These are phyloP conservation scores for Drosophila silvestris DNA, from an alignment of 2,888 invertebrate species.

Conservation along the genomic window DNA sequence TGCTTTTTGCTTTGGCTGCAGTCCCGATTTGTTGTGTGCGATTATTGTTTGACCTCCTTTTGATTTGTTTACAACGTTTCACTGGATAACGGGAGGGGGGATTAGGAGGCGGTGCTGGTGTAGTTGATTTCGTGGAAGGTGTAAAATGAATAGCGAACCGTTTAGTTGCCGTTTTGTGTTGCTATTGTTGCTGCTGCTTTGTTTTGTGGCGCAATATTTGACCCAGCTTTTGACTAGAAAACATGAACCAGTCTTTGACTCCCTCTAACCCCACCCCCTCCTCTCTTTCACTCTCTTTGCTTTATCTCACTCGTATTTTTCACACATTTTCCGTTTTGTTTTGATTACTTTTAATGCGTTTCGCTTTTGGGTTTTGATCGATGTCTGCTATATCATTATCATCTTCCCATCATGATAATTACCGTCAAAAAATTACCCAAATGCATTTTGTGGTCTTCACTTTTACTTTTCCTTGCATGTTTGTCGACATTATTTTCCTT, in stretches of 20 bases:
- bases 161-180: conserved; percentile 39
- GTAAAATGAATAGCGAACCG: conserved; percentile 75
- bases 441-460: conserved; percentile 2
- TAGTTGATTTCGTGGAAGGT: conserved; percentile 61
- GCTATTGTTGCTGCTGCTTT: conserved; percentile 14
- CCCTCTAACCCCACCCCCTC: neutral
- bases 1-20: conserved; percentile 19
- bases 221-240: conserved; percentile 42
- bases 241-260: conserved; percentile 21
- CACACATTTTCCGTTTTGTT: conserved; percentile 60
- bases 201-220: conserved; percentile 55
- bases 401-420: conserved; percentile 6
- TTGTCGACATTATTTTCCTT: conserved; percentile 38
- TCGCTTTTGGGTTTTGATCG: conserved; percentile 52
- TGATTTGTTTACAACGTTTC: conserved; percentile 68
- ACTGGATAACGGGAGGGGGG: conserved; percentile 17
- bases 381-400: conserved; percentile 55
- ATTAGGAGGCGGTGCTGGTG: neutral
- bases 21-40: conserved; percentile 55
- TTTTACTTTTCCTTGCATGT: conserved; percentile 51
- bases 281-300: neutral
- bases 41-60: conserved; percentile 75
- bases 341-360: conserved; percentile 63
- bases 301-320: conserved; percentile 20
- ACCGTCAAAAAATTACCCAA: conserved; percentile 21